Conservation (phyloP, 2,797 vertebrate genomes). For the Acipenser ruthenus region DNA sequence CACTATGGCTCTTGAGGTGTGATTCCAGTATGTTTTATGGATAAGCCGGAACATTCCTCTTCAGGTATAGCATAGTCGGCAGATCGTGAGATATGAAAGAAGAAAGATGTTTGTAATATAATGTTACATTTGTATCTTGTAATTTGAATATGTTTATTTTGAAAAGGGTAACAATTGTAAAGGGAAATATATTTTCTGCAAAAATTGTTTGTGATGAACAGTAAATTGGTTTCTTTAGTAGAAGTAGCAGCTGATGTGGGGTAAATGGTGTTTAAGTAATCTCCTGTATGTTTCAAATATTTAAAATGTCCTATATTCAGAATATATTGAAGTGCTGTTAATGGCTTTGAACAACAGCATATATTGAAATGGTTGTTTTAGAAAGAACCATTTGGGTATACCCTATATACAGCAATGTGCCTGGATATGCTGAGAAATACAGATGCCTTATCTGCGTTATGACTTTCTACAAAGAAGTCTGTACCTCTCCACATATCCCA, state of each 20-base stretch:
- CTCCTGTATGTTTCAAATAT: conserved; percentile 18
- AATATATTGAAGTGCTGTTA: too few species aligned
- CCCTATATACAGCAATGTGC: too few species aligned
- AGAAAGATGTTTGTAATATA: background rate
- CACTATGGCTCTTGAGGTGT: conserved; percentile 56
- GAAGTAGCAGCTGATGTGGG: conserved; percentile 13
- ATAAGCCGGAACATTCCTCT: background rate
- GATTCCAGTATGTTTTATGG: background rate
- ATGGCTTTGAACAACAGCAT: too few species aligned
- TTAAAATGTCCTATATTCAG: conserved; percentile 12
- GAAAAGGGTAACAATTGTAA: conserved; percentile 6
- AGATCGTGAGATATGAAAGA: background rate
- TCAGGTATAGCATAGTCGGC: background rate
- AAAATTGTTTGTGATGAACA: conserved; percentile 24
- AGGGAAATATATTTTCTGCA: conserved; percentile 16
- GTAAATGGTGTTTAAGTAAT: conserved; percentile 26
- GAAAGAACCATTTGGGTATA: too few species aligned
- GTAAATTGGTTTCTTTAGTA: conserved; percentile 15
- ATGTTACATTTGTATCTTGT: background rate
- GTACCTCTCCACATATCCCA: too few species aligned
- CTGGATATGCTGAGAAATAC: too few species aligned
- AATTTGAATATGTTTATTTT: background rate
- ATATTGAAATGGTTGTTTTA: too few species aligned
- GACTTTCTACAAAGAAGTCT: too few species aligned
- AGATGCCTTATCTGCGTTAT: too few species aligned